A percentile compares a stretch with the other conserved stretches of the same genome.
Conservation (phyloP, 2,888 invertebrate species). For the Gymnoscelis rufifasciata region DNA sequence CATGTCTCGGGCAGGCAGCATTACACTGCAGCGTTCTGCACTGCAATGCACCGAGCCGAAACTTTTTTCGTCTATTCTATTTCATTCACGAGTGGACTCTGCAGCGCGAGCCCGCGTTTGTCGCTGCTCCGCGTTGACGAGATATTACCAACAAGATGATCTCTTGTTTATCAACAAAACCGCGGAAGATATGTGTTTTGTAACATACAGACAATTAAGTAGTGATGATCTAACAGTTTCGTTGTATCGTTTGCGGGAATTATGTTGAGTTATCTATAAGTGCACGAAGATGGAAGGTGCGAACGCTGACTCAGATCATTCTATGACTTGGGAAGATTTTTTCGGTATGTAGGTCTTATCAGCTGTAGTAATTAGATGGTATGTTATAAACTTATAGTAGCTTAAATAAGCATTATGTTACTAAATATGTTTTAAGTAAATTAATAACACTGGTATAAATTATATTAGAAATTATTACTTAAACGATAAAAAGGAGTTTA, state of each 20-base stretch:
- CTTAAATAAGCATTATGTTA: no score
- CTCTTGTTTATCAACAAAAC: conserved; percentile 68
- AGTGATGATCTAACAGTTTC: conserved; percentile 33
- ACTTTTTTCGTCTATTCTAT: conserved; percentile 36
- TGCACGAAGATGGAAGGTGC: conserved; percentile 73
- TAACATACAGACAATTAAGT: conserved; percentile 37
- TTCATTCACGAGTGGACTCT: conserved; percentile 56
- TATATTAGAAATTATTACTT: no score
- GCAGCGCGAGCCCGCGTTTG: conserved; percentile 41
- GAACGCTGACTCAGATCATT: conserved; percentile 82
- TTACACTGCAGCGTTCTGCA: conserved; percentile 9
- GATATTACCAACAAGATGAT: conserved; percentile 48
- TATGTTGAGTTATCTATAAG: conserved; percentile 48
- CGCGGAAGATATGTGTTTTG: conserved; percentile 40
- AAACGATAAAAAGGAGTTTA: no score
- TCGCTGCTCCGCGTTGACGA: conserved; percentile 34
- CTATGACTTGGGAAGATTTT: conserved; percentile 86
- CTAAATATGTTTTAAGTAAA: no score
- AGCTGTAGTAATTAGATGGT: no score
- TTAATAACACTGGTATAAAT: no score
- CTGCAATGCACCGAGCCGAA: conserved; percentile 18
- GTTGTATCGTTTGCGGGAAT: conserved; percentile 23
- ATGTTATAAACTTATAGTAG: no score
- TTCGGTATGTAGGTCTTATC: conserved; percentile 75
- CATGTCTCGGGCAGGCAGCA: conserved; percentile 3